Evolutionary conservation across 2,797 vertebrate species (phyloP).

Genomic region (Todus mexicanus): DNA sequence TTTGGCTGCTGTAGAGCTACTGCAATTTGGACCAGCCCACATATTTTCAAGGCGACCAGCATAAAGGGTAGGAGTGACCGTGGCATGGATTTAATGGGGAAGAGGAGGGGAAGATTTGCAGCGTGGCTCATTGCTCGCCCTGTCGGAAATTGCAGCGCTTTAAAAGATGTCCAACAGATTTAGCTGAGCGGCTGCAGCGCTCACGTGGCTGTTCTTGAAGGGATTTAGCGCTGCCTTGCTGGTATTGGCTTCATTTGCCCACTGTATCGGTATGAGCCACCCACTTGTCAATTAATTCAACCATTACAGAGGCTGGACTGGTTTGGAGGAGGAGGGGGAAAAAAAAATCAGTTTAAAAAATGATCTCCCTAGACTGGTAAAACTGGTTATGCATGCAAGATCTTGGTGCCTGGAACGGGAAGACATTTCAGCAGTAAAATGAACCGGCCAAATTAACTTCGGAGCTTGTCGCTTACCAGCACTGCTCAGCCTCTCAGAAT

Average conservation of each 20-base stretch:
- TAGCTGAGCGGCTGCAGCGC: not conserved
- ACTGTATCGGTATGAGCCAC: rapidly evolving
- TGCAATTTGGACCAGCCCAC: not conserved
- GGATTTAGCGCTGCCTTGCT: not conserved
- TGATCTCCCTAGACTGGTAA: rapidly evolving
- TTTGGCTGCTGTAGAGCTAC: not conserved
- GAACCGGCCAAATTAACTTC: not conserved
- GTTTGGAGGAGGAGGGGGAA: too few relatives aligned
- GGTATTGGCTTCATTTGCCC: not conserved
- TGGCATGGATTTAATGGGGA: rapidly evolving
- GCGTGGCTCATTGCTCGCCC: rapidly evolving
- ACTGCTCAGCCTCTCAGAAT: not conserved
- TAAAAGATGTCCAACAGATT: not conserved
- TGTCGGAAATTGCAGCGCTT: not conserved
- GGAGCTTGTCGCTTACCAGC: not conserved
- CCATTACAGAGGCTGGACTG: not conserved
- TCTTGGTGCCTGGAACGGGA: not conserved
- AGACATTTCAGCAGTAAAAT: not conserved
- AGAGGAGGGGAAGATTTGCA: not conserved
- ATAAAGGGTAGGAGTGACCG: not conserved
- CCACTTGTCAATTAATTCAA: not conserved
- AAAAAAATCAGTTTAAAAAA: not conserved
- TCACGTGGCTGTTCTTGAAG: rapidly evolving
- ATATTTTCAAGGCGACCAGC: not conserved
- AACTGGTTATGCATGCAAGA: not conserved